Percentiles rank a stretch among this genome's conserved stretches.
phyloP scores from a whole-genome alignment of 2,888 invertebrate species.

The Belgica antarctica region DNA sequence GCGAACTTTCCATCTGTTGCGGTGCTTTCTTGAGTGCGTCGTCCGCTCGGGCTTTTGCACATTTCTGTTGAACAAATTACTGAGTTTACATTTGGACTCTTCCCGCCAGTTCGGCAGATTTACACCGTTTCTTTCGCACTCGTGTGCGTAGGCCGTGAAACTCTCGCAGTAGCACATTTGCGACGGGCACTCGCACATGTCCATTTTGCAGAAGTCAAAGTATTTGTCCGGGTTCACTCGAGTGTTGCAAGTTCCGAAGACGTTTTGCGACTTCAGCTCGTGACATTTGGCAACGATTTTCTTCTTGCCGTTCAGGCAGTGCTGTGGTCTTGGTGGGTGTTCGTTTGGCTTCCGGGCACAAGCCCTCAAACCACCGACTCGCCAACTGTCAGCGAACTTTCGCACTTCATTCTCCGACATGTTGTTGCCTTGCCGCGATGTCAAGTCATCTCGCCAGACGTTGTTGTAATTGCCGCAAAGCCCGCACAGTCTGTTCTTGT shows the following conservation, averaged over 20 bases:
- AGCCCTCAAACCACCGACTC: conserved; percentile 75
- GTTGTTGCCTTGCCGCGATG: conserved; percentile 65
- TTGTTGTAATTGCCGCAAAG: conserved; percentile 94
- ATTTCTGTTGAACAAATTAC: conserved; percentile 44
- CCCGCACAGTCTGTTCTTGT: conserved; percentile 79
- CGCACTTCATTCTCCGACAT: conserved; percentile 62
- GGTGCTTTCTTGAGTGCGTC: conserved; percentile 19
- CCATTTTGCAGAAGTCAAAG: conserved; percentile 79
- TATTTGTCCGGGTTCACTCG: conserved; percentile 79
- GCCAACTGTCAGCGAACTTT: conserved; percentile 87
- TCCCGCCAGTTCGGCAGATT: conserved; percentile 70
- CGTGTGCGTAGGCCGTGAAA: conserved; percentile 83
- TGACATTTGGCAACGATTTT: conserved; percentile 58
- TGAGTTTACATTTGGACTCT: conserved; percentile 63
- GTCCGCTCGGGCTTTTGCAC: conserved; percentile 45
- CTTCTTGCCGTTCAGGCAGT: conserved; percentile 56
- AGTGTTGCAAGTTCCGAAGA: conserved; percentile 75
- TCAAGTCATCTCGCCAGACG: conserved; percentile 79
- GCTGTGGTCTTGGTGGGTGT: conserved; percentile 54
- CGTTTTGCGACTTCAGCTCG: conserved; percentile 56
- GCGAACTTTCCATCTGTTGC: conserved; percentile 4
- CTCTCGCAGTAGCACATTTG: conserved; percentile 85
- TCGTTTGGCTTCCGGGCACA: conserved; percentile 61
- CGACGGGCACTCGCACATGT: conserved; percentile 83
- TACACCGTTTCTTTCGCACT: conserved; percentile 77